A percentile compares a stretch with the other conserved stretches of the same genome.
Evolutionary conservation across 2,888 invertebrate species (phyloP).

Genomic region (Cantharis rustica): DNA sequence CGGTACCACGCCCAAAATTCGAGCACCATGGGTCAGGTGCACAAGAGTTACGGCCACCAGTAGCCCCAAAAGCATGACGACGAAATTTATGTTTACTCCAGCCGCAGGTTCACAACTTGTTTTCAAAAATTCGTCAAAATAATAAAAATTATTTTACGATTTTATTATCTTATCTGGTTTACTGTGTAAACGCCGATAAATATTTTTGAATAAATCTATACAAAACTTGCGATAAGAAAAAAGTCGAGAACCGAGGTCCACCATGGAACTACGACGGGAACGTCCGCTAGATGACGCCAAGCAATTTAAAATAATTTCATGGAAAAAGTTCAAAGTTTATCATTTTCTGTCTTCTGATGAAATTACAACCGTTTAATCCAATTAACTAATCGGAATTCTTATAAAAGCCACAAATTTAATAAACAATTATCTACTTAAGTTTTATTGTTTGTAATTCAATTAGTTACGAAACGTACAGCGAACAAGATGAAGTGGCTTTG

Average conservation of each 20-base stretch:
- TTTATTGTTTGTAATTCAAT: background rate
- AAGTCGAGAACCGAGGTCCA: too few species aligned
- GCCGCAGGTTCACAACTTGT: too few species aligned
- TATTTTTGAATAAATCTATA: too few species aligned
- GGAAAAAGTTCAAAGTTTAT: slow-evolving; percentile 6
- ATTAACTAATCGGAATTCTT: background rate
- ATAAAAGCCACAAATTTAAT: background rate
- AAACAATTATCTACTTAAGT: background rate
- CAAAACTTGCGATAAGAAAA: background rate
- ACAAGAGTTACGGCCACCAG: background rate
- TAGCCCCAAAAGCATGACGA: background rate
- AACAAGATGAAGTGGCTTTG: background rate
- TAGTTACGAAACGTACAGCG: background rate
- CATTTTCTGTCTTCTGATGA: background rate
- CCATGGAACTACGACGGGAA: background rate
- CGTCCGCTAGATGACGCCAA: background rate
- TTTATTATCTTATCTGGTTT: too few species aligned
- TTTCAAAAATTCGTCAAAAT: too few species aligned
- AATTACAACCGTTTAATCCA: background rate
- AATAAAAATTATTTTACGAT: too few species aligned
- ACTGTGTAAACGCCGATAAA: too few species aligned
- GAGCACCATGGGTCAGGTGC: slow-evolving; percentile 40
- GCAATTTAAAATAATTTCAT: background rate
- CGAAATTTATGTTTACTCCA: background rate
- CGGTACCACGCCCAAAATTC: slow-evolving; percentile 55